A percentile compares a stretch with the other conserved stretches of the same genome.
Evolutionary conservation across 2,888 invertebrate genomes (phyloP).

Genomic region (Electrophaes corylata): DNA sequence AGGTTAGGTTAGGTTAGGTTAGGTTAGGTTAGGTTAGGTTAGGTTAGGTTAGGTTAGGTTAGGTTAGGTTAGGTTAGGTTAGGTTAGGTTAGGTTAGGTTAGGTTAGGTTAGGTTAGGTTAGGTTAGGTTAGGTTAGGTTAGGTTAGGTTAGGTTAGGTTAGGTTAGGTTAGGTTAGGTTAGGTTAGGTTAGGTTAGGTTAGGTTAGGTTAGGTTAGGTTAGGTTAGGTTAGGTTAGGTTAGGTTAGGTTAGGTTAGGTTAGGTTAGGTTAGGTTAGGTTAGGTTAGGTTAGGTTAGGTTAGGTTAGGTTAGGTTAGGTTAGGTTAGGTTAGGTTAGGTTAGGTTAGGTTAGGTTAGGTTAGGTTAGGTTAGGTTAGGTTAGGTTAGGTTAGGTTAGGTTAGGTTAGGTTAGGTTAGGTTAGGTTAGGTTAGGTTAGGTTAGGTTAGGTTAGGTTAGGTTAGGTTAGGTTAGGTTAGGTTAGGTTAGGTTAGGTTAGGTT

Average conservation of each 20-base stretch:
- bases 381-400: conserved; percentile 39
- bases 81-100: too few species aligned
- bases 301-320: conserved; percentile 42
- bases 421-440: conserved; percentile 36
- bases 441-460: conserved; percentile 35
- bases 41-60: conserved; percentile 4
- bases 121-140: conserved; percentile 6
- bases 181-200: conserved; percentile 21
- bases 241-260: conserved; percentile 34
- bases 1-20: conserved; percentile 28
- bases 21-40: conserved; percentile 14
- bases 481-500: conserved; percentile 26
- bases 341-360: conserved; percentile 38
- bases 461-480: conserved; percentile 31
- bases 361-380: conserved; percentile 40
- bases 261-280: conserved; percentile 31
- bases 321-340: conserved; percentile 40
- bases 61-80: too few species aligned
- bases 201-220: conserved; percentile 32
- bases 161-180: conserved; percentile 20
- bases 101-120: conserved; percentile 1
- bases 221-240: conserved; percentile 4
- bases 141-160: conserved; percentile 17
- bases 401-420: conserved; percentile 37
- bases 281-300: conserved; percentile 38